phyloP scores from a whole-genome alignment of 2,888 invertebrate genomes.

The Drosophila mulleri region DNA sequence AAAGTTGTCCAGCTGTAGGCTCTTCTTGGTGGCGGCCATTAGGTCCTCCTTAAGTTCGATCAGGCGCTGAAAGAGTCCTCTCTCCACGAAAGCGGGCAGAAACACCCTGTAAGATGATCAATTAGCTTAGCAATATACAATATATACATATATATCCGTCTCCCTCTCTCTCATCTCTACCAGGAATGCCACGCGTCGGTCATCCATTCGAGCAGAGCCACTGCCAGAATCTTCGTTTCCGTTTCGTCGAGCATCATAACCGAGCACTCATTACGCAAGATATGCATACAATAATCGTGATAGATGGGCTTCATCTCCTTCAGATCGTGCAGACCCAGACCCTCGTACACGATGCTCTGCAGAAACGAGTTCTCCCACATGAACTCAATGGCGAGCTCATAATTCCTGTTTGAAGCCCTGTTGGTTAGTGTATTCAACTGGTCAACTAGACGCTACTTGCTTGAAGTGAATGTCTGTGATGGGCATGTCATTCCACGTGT shows the following conservation, averaged over 20 bases:
- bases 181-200: conserved; percentile 74
- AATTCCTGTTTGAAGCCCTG: conserved; percentile 39
- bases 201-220: conserved; percentile 67
- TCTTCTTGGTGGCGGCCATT: conserved; percentile 29
- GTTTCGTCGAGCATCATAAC: conserved; percentile 59
- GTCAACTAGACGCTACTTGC: conserved; percentile 27
- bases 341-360: conserved; percentile 51
- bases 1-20: conserved; percentile 1
- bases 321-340: conserved; percentile 42
- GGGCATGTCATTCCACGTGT: conserved; percentile 45
- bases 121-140: not conserved
- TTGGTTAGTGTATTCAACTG: not conserved
- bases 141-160: not conserved
- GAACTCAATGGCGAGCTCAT: conserved; percentile 56
- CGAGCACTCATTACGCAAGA: conserved; percentile 65
- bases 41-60: conserved; percentile 48
- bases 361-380: conserved; percentile 61
- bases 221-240: conserved; percentile 57
- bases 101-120: conserved; percentile 36
- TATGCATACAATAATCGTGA: conserved; percentile 53
- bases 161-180: conserved; percentile 20
- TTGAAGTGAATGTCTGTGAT: conserved; percentile 68
- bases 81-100: conserved; percentile 50
- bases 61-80: conserved; percentile 57
- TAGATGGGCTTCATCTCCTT: conserved; percentile 51